Percentiles rank a stretch among this genome's conserved stretches.
Conservation (phyloP, 2,113 vertebrate genomes). For the Ageneiosus marmoratus region DNA sequence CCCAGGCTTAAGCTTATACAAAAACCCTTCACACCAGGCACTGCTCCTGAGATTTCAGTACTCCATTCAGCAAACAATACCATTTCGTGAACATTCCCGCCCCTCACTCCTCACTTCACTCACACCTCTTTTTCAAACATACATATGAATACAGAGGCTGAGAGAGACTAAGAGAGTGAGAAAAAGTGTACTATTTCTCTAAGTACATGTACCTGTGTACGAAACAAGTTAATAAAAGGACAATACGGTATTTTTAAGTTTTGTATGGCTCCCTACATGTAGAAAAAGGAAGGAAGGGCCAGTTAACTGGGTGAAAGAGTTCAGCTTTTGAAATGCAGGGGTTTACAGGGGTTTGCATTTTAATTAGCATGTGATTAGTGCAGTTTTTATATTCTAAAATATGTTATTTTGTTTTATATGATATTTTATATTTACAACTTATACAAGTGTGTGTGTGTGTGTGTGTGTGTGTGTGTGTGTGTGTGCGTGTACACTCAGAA, state of each 20-base stretch:
- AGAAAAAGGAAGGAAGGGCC: background rate
- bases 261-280: background rate
- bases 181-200: conserved; percentile 8
- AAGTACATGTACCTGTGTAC: background rate
- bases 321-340: background rate
- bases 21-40: conserved; percentile 63
- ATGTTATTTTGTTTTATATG: too few species aligned
- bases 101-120: conserved; percentile 41
- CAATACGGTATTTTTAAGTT: conserved; percentile 2
- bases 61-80: conserved; percentile 42
- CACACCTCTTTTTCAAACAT: conserved; percentile 49
- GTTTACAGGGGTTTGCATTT: background rate
- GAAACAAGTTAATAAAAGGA: conserved; percentile 8
- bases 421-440: too few species aligned
- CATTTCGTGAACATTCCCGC: conserved; percentile 40
- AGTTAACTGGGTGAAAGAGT: background rate
- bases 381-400: background rate
- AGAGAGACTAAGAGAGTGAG: conserved; percentile 31
- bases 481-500: conserved; percentile 5
- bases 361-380: background rate
- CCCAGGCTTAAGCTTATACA: conserved; percentile 53
- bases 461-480: too few species aligned
- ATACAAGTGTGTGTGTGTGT: too few species aligned
- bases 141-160: conserved; percentile 29
- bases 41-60: conserved; percentile 52